A percentile compares a stretch with the other conserved stretches of the same genome.
These are phyloP conservation scores for Excalfactoria chinensis DNA, from an alignment of 2,113 vertebrate genomes.

Conservation along the genomic window DNA sequence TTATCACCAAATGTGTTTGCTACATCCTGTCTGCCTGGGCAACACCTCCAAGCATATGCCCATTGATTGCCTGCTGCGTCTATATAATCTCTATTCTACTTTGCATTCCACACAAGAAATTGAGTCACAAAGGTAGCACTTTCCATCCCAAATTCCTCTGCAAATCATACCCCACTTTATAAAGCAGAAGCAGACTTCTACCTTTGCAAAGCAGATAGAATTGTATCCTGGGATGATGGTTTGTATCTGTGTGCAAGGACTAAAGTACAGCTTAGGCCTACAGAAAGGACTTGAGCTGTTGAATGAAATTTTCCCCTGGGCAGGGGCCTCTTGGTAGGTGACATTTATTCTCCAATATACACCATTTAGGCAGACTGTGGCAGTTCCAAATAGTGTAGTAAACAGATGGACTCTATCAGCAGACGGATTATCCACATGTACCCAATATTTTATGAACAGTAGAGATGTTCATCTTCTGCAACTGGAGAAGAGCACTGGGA, in stretches of 20 bases:
- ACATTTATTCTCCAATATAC: background rate
- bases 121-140: constrained; percentile 6
- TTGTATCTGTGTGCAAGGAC: background rate
- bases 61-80: constrained; percentile 18
- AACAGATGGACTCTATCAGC: background rate
- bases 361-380: background rate
- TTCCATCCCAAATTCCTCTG: background rate
- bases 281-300: background rate
- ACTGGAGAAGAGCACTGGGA: background rate
- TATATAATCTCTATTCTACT: constrained; percentile 1
- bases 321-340: background rate
- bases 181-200: background rate
- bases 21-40: constrained; percentile 2
- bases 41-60: constrained; percentile 21
- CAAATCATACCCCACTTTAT: background rate
- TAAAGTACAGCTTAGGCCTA: background rate
- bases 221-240: background rate
- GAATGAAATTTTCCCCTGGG: background rate
- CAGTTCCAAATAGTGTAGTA: background rate
- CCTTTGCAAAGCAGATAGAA: background rate
- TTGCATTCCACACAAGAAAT: constrained; percentile 20
- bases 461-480: too few relatives aligned
- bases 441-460: background rate
- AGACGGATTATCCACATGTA: background rate
- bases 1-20: constrained; percentile 32